These are phyloP conservation scores for Drosophila cognata DNA, from an alignment of 2,888 invertebrate genomes.

Conservation along the genomic window DNA sequence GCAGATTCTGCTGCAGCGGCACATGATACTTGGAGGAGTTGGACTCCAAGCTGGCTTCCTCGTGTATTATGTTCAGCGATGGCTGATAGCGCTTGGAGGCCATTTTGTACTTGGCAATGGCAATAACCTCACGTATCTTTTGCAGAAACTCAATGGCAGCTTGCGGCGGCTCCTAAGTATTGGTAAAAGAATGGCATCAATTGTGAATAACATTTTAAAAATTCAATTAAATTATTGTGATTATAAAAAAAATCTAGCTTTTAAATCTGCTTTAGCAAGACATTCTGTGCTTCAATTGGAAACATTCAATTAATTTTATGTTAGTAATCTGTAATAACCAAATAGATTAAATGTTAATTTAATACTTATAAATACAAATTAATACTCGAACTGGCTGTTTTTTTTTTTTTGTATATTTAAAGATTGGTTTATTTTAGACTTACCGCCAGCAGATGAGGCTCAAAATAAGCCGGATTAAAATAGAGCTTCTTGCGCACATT, in stretches of 20 bases:
- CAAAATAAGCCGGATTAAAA: conserved; percentile 96
- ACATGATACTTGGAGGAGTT: conserved; percentile 85
- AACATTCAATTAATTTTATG: no score
- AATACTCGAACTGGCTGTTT: background rate
- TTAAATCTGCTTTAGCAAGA: no score
- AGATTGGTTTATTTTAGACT: conserved; percentile 72
- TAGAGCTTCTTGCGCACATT: conserved; percentile 92
- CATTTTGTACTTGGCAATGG: conserved; percentile 95
- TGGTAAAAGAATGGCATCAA: conserved; percentile 23
- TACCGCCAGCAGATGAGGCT: conserved; percentile 93
- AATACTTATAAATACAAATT: background rate
- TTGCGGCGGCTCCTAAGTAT: conserved; percentile 91
- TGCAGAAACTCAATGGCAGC: conserved; percentile 95
- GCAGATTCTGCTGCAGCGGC: conserved; percentile 85
- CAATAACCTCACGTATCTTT: conserved; percentile 95
- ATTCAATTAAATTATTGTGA: background rate
- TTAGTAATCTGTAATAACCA: background rate
- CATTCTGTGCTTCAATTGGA: no score
- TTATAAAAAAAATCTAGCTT: background rate
- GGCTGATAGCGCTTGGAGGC: conserved; percentile 92
- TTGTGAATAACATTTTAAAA: background rate
- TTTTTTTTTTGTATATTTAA: background rate
- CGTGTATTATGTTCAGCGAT: conserved; percentile 91
- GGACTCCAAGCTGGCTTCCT: conserved; percentile 86
- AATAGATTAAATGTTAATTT: background rate